These are phyloP conservation scores for Drosophila picticornis DNA, from an alignment of 2,888 invertebrate genomes.

Conservation along the genomic window DNA sequence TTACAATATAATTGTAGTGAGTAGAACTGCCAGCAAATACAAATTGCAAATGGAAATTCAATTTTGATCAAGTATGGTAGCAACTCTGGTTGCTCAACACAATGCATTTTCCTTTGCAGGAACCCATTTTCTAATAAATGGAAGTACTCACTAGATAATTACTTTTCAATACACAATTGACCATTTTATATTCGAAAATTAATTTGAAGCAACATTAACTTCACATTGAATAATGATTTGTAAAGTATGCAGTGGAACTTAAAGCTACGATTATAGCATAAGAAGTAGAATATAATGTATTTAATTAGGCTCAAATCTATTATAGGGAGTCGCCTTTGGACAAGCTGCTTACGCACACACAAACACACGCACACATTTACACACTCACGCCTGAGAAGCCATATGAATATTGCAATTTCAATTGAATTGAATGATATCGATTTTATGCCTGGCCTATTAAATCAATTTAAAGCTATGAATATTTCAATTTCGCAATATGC, in stretches of 20 bases:
- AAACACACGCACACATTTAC: not conserved
- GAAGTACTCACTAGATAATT: not conserved
- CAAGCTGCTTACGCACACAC: slow-evolving; percentile 16
- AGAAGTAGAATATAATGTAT: not conserved
- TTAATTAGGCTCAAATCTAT: not conserved
- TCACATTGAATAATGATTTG: not conserved
- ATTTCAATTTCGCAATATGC: slow-evolving; percentile 57
- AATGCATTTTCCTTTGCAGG: not conserved
- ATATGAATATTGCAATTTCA: slow-evolving; percentile 24
- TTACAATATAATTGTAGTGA: slow-evolving; percentile 51
- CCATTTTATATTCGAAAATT: not conserved
- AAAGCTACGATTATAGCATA: not conserved
- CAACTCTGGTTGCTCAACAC: not conserved
- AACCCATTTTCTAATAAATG: not conserved
- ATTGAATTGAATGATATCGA: slow-evolving; percentile 23
- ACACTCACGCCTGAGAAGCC: not conserved
- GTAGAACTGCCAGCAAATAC: slow-evolving; percentile 31
- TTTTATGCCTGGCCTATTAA: slow-evolving; percentile 46
- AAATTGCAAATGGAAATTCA: slow-evolving; percentile 45
- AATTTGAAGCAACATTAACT: not conserved
- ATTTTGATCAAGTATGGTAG: slow-evolving; percentile 24
- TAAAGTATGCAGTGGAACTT: not conserved
- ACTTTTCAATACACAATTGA: not conserved
- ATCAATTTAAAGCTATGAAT: slow-evolving; percentile 70
- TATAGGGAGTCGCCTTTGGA: not conserved